Conservation (phyloP, 2,113 vertebrate species). For the Emydocephalus ijimae region DNA sequence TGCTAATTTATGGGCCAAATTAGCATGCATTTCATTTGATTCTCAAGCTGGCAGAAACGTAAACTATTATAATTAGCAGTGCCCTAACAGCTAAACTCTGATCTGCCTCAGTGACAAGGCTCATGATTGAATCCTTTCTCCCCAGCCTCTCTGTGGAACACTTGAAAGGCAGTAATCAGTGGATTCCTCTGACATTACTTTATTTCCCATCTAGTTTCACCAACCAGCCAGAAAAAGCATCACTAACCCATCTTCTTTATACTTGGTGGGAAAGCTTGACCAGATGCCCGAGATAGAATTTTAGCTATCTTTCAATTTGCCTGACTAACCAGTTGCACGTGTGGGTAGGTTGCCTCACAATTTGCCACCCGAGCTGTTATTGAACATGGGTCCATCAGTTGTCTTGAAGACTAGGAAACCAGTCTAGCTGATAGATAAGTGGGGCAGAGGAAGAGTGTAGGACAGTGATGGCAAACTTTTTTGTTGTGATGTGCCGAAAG, state of each 20-base stretch:
- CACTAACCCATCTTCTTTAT: neutral
- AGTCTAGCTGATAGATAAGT: neutral
- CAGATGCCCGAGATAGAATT: neutral
- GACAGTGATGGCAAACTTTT: neutral
- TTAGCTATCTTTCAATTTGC: neutral
- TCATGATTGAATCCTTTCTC: neutral
- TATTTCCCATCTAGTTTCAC: neutral
- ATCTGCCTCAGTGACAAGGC: neutral
- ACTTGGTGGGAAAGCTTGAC: neutral
- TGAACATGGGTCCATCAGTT: neutral
- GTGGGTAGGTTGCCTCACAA: neutral
- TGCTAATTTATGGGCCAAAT: neutral
- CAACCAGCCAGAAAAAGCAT: neutral
- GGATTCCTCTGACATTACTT: neutral
- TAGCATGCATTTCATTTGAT: neutral
- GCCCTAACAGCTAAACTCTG: neutral
- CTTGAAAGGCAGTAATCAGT: neutral
- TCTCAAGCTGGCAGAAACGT: neutral
- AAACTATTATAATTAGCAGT: neutral
- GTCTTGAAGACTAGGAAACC: neutral
- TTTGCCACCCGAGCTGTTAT: neutral
- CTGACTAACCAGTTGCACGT: neutral
- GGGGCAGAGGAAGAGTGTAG: neutral
- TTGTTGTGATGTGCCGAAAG: no score
- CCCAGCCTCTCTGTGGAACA: neutral